Base-by-base conservation (phyloP, 2,888 invertebrate species). In the Clanis bilineata region DNA sequence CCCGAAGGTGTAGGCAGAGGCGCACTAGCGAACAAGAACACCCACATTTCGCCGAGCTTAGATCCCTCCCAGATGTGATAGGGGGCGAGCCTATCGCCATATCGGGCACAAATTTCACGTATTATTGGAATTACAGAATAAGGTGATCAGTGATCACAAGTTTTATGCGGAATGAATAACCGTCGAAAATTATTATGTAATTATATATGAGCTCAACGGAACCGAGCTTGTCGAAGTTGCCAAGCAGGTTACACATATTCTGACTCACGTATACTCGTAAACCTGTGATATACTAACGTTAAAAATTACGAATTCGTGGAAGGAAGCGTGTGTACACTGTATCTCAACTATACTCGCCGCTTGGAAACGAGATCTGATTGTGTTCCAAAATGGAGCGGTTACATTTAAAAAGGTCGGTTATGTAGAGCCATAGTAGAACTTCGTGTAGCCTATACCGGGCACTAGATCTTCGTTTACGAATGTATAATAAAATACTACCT, bases 241-340 rank as follows among this genome's bases (percentile, higher is more conserved):
- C 61, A 47, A 59, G 22, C 65, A 63, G 61, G 60, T 69, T 44
- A 41, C 62, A 60, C 45, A 56, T 51, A 51, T 51, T 51, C 51
- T 61, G 61, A 60, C 61, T 75, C 77, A 79, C 80, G 79, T 79
- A 77, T 59, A 23, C 59, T 54, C 73, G 74, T 76, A 74, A 79
- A 74, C 67, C 58, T 62, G 57, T 63, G 64, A 64, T 64, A 68
- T 57, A 62, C 62, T 61, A 65, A 67, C 70, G 66, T 69, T 64
- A 54, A 64, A 62, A 69, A 61, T 57, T 65, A 43, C 44, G 61
- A 68, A 63, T 80, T 80, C 80, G 66, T 76, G 71, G 80, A 80
- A 80, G 54, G 54, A 36, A 58, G 36, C 59, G 45, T 44, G 56
- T 25, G 39, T 58, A 36, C 41, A n/a, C n/a, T n/a, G n/a, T n/a